Conservation (phyloP, 2,888 invertebrate genomes). For the Heterodera filipjevi region DNA sequence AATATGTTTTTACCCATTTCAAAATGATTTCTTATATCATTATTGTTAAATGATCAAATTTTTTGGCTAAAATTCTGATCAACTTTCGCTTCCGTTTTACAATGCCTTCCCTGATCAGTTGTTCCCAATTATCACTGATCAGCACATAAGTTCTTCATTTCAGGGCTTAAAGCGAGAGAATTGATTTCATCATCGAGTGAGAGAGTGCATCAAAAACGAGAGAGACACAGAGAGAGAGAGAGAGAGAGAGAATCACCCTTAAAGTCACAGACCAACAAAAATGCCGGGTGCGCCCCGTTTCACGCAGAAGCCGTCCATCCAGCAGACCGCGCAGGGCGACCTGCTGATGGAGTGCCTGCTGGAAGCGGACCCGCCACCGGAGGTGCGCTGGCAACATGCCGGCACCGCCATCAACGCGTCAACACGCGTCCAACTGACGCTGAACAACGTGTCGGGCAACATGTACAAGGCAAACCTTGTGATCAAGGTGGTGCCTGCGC, state of each 20-base stretch:
- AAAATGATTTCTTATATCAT: no score
- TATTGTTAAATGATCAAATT: no score
- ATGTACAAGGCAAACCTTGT: slow-evolving; percentile 60
- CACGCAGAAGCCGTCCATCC: slow-evolving; percentile 93
- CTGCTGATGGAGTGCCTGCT: slow-evolving; percentile 65
- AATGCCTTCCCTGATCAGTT: no score
- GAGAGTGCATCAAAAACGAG: background rate
- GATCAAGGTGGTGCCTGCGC: slow-evolving; percentile 52
- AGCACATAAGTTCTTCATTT: background rate
- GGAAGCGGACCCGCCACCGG: slow-evolving; percentile 62
- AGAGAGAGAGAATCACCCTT: no score
- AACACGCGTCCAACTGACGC: slow-evolving; percentile 53
- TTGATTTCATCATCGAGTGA: background rate
- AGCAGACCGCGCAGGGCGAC: slow-evolving; percentile 76
- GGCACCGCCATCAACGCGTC: slow-evolving; percentile 55
- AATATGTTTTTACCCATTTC: no score
- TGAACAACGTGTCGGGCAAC: slow-evolving; percentile 51
- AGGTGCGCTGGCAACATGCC: slow-evolving; percentile 61
- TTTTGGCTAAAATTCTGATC: no score
- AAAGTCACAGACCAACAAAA: slow-evolving; percentile 12
- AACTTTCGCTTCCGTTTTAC: no score
- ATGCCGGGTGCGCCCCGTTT: slow-evolving; percentile 82
- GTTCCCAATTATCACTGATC: no score
- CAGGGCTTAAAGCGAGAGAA: background rate
- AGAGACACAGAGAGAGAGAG: background rate